These are phyloP conservation scores for Sisyra terminalis DNA, from an alignment of 2,888 invertebrate species.

Conservation along the genomic window DNA sequence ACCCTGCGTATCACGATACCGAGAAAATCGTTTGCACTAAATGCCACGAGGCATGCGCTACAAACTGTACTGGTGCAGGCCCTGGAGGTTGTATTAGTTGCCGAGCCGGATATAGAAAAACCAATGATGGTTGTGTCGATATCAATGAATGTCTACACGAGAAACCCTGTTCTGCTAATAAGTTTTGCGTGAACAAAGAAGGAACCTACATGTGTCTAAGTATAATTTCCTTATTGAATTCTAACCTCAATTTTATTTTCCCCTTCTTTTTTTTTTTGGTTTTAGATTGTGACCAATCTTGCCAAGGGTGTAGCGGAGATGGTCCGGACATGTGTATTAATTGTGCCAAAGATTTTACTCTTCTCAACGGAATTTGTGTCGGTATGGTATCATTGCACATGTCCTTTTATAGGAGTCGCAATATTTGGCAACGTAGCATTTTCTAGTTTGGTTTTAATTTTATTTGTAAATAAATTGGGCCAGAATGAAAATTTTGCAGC, in stretches of 20 bases:
- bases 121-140: slow-evolving; percentile 66
- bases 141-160: slow-evolving; percentile 63
- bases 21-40: slow-evolving; percentile 55
- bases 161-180: slow-evolving; percentile 37
- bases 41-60: slow-evolving; percentile 68
- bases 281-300: slow-evolving; percentile 65
- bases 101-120: slow-evolving; percentile 53
- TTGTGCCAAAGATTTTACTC: slow-evolving; percentile 58
- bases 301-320: slow-evolving; percentile 70
- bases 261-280: neutral
- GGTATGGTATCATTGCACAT: slow-evolving; percentile 29
- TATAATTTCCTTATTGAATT: slow-evolving; percentile 11
- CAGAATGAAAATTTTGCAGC: no score
- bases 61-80: slow-evolving; percentile 57
- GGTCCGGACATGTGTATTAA: slow-evolving; percentile 80
- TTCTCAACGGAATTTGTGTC: slow-evolving; percentile 60
- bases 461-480: no score
- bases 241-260: slow-evolving; percentile 4
- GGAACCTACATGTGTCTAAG: slow-evolving; percentile 65
- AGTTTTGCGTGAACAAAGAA: slow-evolving; percentile 81
- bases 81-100: slow-evolving; percentile 46
- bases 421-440: neutral
- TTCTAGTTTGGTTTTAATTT: no score
- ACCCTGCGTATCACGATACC: slow-evolving; percentile 56
- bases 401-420: neutral